These are phyloP conservation scores for Microplitis mediator DNA, from an alignment of 1,140 invertebrate genomes.

Conservation along the genomic window DNA sequence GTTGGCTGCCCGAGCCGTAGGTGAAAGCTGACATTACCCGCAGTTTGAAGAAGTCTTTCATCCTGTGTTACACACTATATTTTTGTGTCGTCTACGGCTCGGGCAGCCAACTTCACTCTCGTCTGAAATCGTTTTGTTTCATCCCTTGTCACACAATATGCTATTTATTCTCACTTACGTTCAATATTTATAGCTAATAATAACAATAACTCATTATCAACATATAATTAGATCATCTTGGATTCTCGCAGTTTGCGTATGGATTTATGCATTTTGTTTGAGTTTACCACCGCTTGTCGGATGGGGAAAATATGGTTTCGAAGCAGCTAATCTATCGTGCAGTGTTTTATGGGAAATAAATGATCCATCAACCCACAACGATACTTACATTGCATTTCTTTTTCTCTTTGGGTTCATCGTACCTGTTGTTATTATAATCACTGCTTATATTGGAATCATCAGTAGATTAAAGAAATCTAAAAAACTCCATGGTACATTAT, in stretches of 20 bases:
- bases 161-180: too few relatives aligned
- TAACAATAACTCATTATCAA: neutral
- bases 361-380: constrained; percentile 58
- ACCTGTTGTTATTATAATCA: constrained; percentile 69
- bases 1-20: too few relatives aligned
- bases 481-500: constrained; percentile 36
- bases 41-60: too few relatives aligned
- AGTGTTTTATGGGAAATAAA: constrained; percentile 78
- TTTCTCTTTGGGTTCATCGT: constrained; percentile 72
- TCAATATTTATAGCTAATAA: too few relatives aligned
- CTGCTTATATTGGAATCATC: constrained; percentile 74
- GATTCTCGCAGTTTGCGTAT: constrained; percentile 67
- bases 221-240: constrained; percentile 46
- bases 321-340: constrained; percentile 78
- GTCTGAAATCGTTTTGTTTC: too few relatives aligned
- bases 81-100: too few relatives aligned
- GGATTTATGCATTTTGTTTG: constrained; percentile 72
- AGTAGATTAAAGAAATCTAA: constrained; percentile 67
- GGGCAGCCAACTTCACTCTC: too few relatives aligned
- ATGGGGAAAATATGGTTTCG: constrained; percentile 75
- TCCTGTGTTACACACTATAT: neutral
- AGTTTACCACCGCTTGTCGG: constrained; percentile 74
- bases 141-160: too few relatives aligned
- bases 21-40: too few relatives aligned
- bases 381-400: constrained; percentile 71